Conservation (phyloP, 2,888 invertebrate genomes). For the Acanthococcus lagerstroemiae region DNA sequence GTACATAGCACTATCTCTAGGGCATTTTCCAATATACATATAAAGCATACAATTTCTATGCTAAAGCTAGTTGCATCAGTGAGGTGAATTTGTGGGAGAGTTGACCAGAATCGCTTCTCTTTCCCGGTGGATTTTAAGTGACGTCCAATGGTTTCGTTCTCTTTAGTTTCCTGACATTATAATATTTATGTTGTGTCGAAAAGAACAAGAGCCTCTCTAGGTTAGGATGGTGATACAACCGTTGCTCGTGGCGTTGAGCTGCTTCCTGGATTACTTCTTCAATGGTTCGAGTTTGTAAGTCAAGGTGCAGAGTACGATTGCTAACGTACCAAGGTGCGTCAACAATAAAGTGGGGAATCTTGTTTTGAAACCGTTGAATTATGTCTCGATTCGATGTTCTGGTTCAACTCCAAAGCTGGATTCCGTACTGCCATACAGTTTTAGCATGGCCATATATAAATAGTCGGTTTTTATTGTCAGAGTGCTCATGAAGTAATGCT, state of each 20-base stretch:
- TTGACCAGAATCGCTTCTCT: not conserved
- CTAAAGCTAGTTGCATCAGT: not conserved
- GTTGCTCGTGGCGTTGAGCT: not conserved
- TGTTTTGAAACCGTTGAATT: not conserved
- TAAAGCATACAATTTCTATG: not conserved
- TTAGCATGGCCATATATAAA: not conserved
- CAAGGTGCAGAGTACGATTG: not conserved
- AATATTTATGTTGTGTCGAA: not conserved
- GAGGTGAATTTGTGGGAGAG: not conserved
- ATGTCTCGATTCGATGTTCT: not conserved
- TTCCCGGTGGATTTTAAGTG: not conserved
- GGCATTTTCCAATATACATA: not conserved
- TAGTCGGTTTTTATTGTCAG: not conserved
- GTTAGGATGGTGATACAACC: not conserved
- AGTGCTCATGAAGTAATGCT: not conserved
- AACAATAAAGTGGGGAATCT: not conserved
- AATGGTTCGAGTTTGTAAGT: not conserved
- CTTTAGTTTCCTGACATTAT: not conserved
- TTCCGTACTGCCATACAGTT: not conserved
- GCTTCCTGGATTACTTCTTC: not conserved
- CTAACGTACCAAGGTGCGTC: conserved; percentile 13
- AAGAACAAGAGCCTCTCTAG: not conserved
- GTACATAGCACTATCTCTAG: not conserved
- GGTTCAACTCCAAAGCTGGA: not conserved
- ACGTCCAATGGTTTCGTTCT: not conserved